A percentile compares a stretch with the other conserved stretches of the same genome.
These are phyloP conservation scores for Acrossocheilus fasciatus DNA, from an alignment of 2,797 vertebrate genomes.

Conservation along the genomic window DNA sequence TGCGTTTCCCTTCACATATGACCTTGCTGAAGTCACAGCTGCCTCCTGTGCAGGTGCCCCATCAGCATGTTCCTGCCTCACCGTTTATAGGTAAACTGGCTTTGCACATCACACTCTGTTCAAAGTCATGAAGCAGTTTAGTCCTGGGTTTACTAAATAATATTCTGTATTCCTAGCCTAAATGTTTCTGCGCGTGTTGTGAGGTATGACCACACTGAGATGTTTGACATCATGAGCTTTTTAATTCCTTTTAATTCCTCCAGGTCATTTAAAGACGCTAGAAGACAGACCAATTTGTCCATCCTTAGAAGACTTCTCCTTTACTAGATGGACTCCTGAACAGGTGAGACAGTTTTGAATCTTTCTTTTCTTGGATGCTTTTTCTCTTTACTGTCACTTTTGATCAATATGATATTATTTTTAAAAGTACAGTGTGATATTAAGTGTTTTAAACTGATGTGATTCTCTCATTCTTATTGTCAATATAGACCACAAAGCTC, in stretches of 20 bases:
- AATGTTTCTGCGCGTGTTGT: neutral
- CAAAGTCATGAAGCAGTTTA: neutral
- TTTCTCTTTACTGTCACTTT: neutral
- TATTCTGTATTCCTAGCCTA: neutral
- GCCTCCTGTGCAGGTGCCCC: constrained; percentile 66
- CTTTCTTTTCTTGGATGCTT: neutral
- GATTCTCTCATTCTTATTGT: neutral
- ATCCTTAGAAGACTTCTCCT: constrained; percentile 89
- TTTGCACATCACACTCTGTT: constrained; percentile 4
- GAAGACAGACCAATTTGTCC: constrained; percentile 88
- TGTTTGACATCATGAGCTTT: neutral
- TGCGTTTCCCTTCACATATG: constrained; percentile 84
- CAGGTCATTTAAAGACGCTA: constrained; percentile 79
- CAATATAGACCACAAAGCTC: constrained; percentile 83
- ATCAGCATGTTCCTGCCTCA: constrained; percentile 69
- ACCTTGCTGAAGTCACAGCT: constrained; percentile 81
- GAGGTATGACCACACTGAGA: neutral
- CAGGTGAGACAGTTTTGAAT: constrained; percentile 72
- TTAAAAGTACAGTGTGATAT: neutral
- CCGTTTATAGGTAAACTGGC: constrained; percentile 80
- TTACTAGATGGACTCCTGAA: constrained; percentile 86
- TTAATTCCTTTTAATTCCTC: neutral
- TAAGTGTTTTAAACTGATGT: neutral
- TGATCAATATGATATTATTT: neutral
- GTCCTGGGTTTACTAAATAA: neutral